A percentile compares a stretch with the other conserved stretches of the same genome.
Evolutionary conservation across 2,113 vertebrate genomes (phyloP).

Genomic region (Crotalus horridus): DNA sequence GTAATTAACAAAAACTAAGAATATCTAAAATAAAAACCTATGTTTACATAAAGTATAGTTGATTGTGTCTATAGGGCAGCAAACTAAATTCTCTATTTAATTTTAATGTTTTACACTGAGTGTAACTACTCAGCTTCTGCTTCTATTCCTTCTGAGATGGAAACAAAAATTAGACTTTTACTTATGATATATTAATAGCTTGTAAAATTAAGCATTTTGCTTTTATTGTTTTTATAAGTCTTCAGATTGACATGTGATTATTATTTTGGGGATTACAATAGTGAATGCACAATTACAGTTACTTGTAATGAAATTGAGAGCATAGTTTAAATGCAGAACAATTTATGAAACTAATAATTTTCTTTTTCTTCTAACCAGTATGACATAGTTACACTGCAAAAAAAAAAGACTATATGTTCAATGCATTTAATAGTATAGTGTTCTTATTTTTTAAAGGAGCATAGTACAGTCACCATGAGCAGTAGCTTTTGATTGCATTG

Average conservation of each 20-base stretch:
- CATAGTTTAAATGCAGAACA: neutral
- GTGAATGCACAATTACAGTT: neutral
- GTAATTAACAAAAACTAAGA: conserved; percentile 19
- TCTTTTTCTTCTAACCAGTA: neutral
- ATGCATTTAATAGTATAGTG: neutral
- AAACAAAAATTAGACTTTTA: conserved; percentile 37
- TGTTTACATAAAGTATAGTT: conserved; percentile 20
- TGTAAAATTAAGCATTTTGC: conserved; percentile 14
- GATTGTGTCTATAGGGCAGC: conserved; percentile 17
- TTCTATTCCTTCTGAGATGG: conserved; percentile 25
- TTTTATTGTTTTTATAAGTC: conserved; percentile 11
- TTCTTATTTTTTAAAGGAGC: neutral
- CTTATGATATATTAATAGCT: conserved; percentile 6
- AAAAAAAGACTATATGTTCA: neutral
- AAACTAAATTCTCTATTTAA: conserved; percentile 21
- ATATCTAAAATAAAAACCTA: conserved; percentile 32
- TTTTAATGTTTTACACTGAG: conserved; percentile 13
- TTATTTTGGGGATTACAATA: neutral
- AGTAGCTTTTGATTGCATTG: neutral
- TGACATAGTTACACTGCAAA: neutral
- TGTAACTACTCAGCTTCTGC: conserved; percentile 10
- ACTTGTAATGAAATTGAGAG: neutral
- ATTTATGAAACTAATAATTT: neutral
- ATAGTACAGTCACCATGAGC: neutral
- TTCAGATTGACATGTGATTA: conserved; percentile 6